Conservation (phyloP, 2,797 vertebrate species). For the Acanthis flammea region DNA sequence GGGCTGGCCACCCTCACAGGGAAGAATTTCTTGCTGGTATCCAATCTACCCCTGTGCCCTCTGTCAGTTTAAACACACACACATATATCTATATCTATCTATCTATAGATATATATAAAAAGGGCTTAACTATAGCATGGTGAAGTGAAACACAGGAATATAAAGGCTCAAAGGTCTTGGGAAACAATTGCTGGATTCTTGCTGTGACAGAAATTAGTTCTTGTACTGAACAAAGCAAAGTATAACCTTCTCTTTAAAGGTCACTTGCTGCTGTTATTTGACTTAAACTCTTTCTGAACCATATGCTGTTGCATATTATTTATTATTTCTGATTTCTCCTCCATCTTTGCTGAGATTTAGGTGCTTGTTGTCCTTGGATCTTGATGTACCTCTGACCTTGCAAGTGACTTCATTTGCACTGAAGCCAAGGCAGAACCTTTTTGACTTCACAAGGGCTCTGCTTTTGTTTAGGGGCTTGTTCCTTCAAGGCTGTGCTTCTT, state of each 20-base stretch:
- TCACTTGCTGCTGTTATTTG: background rate
- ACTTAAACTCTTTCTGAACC: slow-evolving; percentile 1
- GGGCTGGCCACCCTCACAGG: background rate
- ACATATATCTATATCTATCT: too few species aligned
- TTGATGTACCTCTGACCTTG: background rate
- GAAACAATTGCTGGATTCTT: background rate
- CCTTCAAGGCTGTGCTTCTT: background rate
- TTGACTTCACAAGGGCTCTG: background rate
- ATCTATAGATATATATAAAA: background rate
- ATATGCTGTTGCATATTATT: background rate
- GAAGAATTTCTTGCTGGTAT: background rate
- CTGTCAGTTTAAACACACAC: background rate
- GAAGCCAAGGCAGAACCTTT: background rate
- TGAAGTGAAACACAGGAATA: background rate
- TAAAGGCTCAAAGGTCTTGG: background rate
- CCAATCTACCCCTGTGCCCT: background rate
- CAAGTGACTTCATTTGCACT: background rate
- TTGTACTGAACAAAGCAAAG: background rate
- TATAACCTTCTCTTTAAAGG: background rate
- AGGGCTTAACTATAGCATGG: background rate
- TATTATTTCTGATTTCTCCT: background rate
- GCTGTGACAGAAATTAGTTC: background rate
- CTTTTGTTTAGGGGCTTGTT: background rate
- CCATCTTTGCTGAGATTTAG: background rate
- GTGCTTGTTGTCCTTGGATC: background rate